Evolutionary conservation across 2,113 vertebrate genomes (phyloP), one percentile per base, ranked within the genome.

Genomic region (Cynopterus brachyotis): DNA sequence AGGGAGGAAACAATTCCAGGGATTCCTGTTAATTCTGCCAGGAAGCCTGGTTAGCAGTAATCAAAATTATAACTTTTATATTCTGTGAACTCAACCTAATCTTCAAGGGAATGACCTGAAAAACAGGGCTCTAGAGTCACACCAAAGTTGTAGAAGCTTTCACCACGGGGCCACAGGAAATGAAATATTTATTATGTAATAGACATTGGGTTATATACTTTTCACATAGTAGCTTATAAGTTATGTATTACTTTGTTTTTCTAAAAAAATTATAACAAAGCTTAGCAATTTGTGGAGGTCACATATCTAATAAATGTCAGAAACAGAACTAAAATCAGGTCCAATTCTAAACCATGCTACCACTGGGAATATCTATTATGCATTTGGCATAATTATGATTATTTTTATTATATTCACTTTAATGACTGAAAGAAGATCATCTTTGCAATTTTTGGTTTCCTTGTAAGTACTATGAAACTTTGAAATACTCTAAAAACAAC

Each of bases 401-500:
- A 76, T 88, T 91, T 96, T 91, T 67, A 72, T 80, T 32, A 57
- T 47, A 59, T 75, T 92, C n/a, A 22, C 28, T 90, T 91, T 72
- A 89, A 84, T 80, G 9, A 83, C 5, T 26, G 73, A 73, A 50
- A 94, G 30, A 93, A 90, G 86, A 93, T 13, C 50, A 70, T 62
- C 81, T 89, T 16, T 47, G 60, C 24, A 78, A 72, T 73, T 55
- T 32, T 96, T 66, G 42, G 45, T 40, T 16, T 90, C 92, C 79
- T 89, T 89, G 19, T 16, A 95, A 91, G 35, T 24, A 95, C 11
- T 40, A 57, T 42, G 59, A 62, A 55, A 67, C 87, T 76, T 91
- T 96, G 57, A 96, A 95, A 66, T 22, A 62, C 84, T n/a, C 78
- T 93, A 84, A 60, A 73, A 92, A 88, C 72, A 66, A 59, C n/a